Base-by-base conservation (phyloP, 2,888 invertebrate genomes). In the Rhaphigaster nebulosa region DNA sequence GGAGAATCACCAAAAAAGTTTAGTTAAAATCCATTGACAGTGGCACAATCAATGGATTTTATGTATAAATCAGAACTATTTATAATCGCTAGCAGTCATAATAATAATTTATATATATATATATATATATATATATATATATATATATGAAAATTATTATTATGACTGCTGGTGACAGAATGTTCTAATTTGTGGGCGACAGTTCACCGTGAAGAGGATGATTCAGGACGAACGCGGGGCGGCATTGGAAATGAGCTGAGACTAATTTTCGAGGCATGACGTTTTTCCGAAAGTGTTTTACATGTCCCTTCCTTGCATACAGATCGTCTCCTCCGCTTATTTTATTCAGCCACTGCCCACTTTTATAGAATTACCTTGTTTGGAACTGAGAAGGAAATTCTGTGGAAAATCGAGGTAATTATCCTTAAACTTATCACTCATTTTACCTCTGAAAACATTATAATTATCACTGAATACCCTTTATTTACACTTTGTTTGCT, bases 251-350 rank as follows among this genome's bases (percentile, higher is more conserved):
- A 84, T 84, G 84, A 84, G 84, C 84, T 45, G 84, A 45, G 84
- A 50, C 84, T 84, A 84, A 84, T 84, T 84, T 84, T n/a, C 84
- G 26, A 84, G n/a, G 45, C 45, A 50, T 50, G 84, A 84, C 84
- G 84, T 84, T 84, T 84, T 84, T 84, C 45, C 45, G n/a, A 84
- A 84, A 84, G 45, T 84, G 84, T n/a, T 84, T 84, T 84, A 84
- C 84, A 84, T 84, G 45, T 84, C 45, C n/a, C 84, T n/a, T n/a
- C 41, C 84, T 84, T 84, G 84, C 84, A 84, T 84, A 84, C 45
- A 26, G 84, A 84, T 84, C 45, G 4, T 10, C 84, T 50, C n/a
- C n/a, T 45, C 84, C 26, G n/a, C n/a, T 84, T 84, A 84, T 4
- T 15, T 84, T 45, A 84, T 1, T 4, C 84, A 45, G 23, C 70